Evolutionary conservation across 2,797 vertebrate genomes (phyloP).

Genomic region (Cossypha dichroa): DNA sequence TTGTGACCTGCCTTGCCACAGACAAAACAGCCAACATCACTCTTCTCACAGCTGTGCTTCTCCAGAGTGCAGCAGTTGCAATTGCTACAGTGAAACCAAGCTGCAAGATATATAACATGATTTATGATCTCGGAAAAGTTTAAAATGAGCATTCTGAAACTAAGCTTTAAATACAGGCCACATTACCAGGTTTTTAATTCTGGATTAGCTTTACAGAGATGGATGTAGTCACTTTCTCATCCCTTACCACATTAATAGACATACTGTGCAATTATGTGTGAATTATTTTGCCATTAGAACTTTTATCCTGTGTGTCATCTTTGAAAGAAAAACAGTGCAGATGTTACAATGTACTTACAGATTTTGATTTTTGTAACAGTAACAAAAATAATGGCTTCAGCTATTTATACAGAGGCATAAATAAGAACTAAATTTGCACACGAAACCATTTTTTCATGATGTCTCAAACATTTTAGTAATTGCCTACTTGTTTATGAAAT

Average conservation of each 20-base stretch:
- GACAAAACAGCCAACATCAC: slow-evolving; percentile 79
- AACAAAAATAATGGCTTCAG: background rate
- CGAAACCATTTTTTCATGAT: background rate
- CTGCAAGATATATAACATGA: slow-evolving; percentile 64
- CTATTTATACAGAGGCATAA: background rate
- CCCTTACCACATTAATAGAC: background rate
- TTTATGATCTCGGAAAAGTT: background rate
- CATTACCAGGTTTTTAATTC: background rate
- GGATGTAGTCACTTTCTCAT: background rate
- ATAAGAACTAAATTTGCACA: background rate
- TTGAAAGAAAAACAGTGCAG: background rate
- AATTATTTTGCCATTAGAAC: background rate
- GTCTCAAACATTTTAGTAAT: background rate
- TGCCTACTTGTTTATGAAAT: background rate
- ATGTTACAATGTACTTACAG: background rate
- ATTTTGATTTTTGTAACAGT: background rate
- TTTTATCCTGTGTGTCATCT: background rate
- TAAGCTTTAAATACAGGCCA: background rate
- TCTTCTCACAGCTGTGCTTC: slow-evolving; percentile 79
- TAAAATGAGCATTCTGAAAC: background rate
- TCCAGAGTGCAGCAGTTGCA: slow-evolving; percentile 85
- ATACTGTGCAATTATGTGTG: background rate
- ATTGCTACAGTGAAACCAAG: slow-evolving; percentile 87
- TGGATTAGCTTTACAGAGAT: background rate
- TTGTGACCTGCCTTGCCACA: slow-evolving; percentile 88